A percentile compares a stretch with the other conserved stretches of the same genome.
Conservation (phyloP, 2,113 vertebrate genomes). For the Notothenia coriiceps region DNA sequence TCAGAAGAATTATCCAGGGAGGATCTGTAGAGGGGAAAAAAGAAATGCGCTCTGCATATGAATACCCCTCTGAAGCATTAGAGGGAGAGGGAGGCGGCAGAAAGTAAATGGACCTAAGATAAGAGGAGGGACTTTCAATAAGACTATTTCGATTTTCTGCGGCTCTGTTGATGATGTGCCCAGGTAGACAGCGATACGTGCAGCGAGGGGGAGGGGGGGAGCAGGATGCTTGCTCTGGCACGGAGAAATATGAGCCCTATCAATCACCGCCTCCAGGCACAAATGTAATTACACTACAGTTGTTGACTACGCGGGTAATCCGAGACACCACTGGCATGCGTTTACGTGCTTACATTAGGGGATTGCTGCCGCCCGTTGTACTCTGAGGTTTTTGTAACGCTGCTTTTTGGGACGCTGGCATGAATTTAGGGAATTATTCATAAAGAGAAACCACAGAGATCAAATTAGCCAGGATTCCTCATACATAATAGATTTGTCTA, state of each 20-base stretch:
- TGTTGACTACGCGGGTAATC: slow-evolving; percentile 75
- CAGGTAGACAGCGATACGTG: slow-evolving; percentile 47
- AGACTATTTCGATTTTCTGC: slow-evolving; percentile 58
- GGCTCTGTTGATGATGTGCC: slow-evolving; percentile 32
- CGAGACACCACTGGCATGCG: slow-evolving; percentile 62
- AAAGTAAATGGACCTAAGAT: slow-evolving; percentile 43
- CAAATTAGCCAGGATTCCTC: slow-evolving; percentile 5
- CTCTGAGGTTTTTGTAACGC: slow-evolving; percentile 48
- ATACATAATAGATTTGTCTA: neutral
- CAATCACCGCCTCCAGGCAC: slow-evolving; percentile 72
- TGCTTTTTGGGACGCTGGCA: slow-evolving; percentile 10
- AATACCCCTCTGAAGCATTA: slow-evolving; percentile 49
- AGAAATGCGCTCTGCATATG: slow-evolving; percentile 54
- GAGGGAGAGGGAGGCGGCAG: slow-evolving; percentile 1
- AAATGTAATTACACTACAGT: slow-evolving; percentile 79
- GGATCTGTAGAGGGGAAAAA: slow-evolving; percentile 52
- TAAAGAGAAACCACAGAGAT: neutral
- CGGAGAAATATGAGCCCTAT: slow-evolving; percentile 74
- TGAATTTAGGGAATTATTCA: neutral
- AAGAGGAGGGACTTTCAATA: slow-evolving; percentile 51
- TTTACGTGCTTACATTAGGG: slow-evolving; percentile 68
- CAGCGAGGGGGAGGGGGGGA: slow-evolving; percentile 7
- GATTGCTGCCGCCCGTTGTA: slow-evolving; percentile 62
- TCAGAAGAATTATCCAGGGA: slow-evolving; percentile 69
- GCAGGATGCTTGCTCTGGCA: slow-evolving; percentile 41